phyloP scores from a whole-genome alignment of 1,140 invertebrate genomes.

The Rhynchophorus ferrugineus region DNA sequence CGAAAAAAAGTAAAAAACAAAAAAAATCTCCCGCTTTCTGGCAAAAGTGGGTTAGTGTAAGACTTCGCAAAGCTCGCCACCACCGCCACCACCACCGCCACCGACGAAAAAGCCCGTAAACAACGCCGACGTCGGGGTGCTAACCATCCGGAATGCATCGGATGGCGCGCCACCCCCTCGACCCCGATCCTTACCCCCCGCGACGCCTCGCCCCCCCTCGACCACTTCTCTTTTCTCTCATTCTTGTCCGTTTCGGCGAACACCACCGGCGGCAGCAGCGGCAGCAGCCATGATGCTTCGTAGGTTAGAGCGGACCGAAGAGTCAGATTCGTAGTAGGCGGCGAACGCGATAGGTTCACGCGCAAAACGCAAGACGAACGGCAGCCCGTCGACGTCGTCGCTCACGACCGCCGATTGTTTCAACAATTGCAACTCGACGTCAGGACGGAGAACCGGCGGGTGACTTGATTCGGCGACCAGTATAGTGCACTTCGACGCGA shows the following conservation, averaged over 20 bases:
- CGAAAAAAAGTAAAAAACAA: too few species aligned
- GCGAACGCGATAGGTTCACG: conserved; percentile 35
- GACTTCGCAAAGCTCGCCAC: conserved; percentile 4
- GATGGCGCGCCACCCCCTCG: too few species aligned
- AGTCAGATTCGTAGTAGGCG: conserved; percentile 38
- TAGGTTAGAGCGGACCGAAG: conserved; percentile 30
- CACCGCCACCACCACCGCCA: conserved; percentile 2
- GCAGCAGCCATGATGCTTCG: conserved; percentile 37
- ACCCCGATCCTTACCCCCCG: too few species aligned
- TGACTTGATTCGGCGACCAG: too few species aligned
- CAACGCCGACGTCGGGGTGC: neutral
- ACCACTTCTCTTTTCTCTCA: conserved; percentile 18
- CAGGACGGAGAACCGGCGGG: too few species aligned
- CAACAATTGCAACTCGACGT: neutral
- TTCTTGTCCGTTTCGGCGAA: conserved; percentile 9
- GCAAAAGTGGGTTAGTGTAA: conserved; percentile 15
- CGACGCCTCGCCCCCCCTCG: neutral
- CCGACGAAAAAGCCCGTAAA: neutral
- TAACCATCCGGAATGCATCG: too few species aligned
- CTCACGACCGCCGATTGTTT: conserved; percentile 7
- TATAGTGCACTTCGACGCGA: too few species aligned
- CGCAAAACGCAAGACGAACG: conserved; percentile 29
- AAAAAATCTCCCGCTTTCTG: too few species aligned
- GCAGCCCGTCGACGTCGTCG: conserved; percentile 14
- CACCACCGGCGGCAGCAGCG: too few species aligned